Evolutionary conservation across 2,888 invertebrate species (phyloP).

Genomic region (Geotrupes spiniger): DNA sequence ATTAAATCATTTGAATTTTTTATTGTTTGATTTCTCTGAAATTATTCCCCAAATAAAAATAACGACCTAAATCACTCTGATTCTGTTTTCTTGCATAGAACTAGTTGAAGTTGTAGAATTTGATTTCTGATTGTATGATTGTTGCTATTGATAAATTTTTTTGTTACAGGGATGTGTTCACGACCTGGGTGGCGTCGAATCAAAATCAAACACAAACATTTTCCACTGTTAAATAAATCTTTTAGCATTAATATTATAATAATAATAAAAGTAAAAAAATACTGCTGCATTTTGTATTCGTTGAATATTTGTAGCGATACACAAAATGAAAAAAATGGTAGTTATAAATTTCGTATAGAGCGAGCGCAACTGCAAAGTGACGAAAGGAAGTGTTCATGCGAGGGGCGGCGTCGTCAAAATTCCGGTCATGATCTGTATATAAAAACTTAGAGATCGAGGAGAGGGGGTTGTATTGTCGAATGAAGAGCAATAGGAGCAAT

Average conservation of each 20-base stretch:
- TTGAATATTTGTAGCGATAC: conserved; percentile 38
- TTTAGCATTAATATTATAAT: conserved; percentile 11
- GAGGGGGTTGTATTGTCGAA: conserved; percentile 45
- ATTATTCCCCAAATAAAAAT: too few species aligned
- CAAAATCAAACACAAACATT: conserved; percentile 76
- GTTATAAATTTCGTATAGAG: conserved; percentile 20
- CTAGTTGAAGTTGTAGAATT: too few species aligned
- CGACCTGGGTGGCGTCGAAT: conserved; percentile 84
- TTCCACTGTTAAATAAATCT: conserved; percentile 72
- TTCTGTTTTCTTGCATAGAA: too few species aligned
- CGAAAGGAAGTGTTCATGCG: conserved; percentile 1
- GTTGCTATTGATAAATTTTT: conserved; percentile 17
- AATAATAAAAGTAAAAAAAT: conserved; percentile 13
- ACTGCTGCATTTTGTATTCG: conserved; percentile 31
- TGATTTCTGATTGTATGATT: too few species aligned
- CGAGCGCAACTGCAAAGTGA: conserved; percentile 25
- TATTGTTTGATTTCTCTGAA: too few species aligned
- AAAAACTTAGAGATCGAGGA: conserved; percentile 36
- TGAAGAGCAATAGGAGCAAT: conserved; percentile 45
- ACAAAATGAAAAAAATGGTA: conserved; percentile 16
- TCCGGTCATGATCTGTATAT: conserved; percentile 38
- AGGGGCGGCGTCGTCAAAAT: conserved; percentile 18
- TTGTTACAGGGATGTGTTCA: conserved; percentile 81
- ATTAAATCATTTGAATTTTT: too few species aligned
- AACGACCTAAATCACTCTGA: too few species aligned